phyloP scores from a whole-genome alignment of 2,797 vertebrate genomes.

The Muscicapa striata region DNA sequence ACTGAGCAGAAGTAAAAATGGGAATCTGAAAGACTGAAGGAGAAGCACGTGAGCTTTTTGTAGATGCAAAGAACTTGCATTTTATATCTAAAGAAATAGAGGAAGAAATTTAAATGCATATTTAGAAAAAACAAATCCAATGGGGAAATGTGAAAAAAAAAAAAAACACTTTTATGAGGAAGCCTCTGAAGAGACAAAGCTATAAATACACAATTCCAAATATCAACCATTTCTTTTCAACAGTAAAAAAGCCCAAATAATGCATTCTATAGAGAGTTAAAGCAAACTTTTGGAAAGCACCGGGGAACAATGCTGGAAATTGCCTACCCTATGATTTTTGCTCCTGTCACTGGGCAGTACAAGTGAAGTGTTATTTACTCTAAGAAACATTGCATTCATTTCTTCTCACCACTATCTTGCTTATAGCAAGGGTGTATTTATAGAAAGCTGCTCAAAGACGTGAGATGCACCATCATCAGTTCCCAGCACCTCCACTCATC shows the following conservation, averaged over 20 bases:
- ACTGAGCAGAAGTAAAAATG: conserved; percentile 2
- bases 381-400: background rate
- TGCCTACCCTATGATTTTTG: background rate
- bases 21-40: conserved; percentile 19
- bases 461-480: background rate
- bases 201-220: background rate
- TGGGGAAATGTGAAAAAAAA: background rate
- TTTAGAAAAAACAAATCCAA: background rate
- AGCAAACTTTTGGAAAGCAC: conserved; percentile 17
- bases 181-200: background rate
- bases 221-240: background rate
- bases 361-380: background rate
- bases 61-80: background rate
- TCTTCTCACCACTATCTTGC: background rate
- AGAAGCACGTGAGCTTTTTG: accelerated
- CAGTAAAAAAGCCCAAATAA: background rate
- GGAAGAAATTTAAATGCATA: background rate
- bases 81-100: background rate
- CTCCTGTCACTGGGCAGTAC: background rate
- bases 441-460: background rate
- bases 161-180: background rate
- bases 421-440: background rate
- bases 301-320: background rate
- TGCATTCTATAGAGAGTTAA: background rate
- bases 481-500: background rate